Evolutionary conservation across 1,140 invertebrate species (phyloP).

Genomic region (Pemphigus obesinymphae): DNA sequence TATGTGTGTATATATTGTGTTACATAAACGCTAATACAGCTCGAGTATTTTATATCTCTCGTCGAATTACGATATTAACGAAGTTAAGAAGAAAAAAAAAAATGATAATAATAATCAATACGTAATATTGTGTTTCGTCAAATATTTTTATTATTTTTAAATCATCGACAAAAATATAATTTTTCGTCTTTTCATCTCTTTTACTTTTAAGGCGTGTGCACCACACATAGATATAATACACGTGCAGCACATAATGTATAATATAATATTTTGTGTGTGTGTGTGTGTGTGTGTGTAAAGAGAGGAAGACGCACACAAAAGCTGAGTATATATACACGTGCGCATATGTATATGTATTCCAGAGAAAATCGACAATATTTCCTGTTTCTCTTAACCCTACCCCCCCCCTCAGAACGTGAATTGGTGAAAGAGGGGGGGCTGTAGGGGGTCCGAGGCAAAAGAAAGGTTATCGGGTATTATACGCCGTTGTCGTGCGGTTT

Average conservation of each 20-base stretch:
- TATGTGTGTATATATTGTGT: no score
- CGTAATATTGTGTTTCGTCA: no score
- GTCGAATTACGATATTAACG: no score
- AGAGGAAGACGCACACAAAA: not conserved
- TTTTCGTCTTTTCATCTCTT: not conserved
- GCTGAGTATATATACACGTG: no score
- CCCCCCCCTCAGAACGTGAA: no score
- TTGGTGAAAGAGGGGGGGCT: not conserved
- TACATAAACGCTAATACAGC: no score
- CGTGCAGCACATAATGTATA: not conserved
- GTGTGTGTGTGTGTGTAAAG: not conserved
- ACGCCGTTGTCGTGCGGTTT: constrained; percentile 18
- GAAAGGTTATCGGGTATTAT: constrained; percentile 28
- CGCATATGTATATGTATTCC: not conserved
- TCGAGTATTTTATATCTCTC: no score
- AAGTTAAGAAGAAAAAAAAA: no score
- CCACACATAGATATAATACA: not conserved
- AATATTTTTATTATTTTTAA: no score
- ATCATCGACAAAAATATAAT: not conserved
- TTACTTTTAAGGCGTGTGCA: not conserved
- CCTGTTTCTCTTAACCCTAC: not conserved
- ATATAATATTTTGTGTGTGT: not conserved
- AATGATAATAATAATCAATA: no score
- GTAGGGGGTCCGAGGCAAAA: not conserved
- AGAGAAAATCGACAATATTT: constrained; percentile 19